Conservation (phyloP, 2,888 invertebrate genomes). For the Artemia sinica region DNA sequence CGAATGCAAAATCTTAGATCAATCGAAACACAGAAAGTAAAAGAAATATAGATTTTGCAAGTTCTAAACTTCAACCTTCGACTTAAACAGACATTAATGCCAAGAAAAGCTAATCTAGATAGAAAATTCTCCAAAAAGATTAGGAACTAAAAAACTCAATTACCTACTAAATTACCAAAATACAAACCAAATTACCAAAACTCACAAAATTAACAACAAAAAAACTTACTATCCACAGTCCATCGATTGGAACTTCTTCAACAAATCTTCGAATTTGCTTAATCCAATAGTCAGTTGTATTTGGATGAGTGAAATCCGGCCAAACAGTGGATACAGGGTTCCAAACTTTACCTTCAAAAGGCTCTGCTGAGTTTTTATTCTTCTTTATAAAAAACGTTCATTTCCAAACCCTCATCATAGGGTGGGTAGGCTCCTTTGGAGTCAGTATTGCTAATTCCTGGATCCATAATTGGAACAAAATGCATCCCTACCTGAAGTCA, state of each 20-base stretch:
- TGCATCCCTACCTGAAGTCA: conserved; percentile 44
- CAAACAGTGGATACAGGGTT: conserved; percentile 50
- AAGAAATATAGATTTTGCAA: too few species aligned
- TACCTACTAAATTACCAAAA: too few species aligned
- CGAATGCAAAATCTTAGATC: too few species aligned
- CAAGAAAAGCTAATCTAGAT: too few species aligned
- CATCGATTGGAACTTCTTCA: conserved; percentile 48
- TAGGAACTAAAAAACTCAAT: too few species aligned
- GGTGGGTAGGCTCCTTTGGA: conserved; percentile 43
- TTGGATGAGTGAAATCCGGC: conserved; percentile 65
- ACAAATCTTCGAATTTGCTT: conserved; percentile 48
- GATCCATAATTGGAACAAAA: conserved; percentile 54
- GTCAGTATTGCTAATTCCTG: conserved; percentile 55
- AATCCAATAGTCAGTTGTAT: conserved; percentile 51
- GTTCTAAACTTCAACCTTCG: too few species aligned
- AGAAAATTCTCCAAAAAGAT: too few species aligned
- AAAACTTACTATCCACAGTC: conserved; percentile 59
- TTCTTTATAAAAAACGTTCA: conserved; percentile 58
- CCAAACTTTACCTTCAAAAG: conserved; percentile 61
- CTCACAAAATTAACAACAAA: background rate
- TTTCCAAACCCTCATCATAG: conserved; percentile 51
- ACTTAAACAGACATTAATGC: too few species aligned
- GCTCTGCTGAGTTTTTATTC: conserved; percentile 39
- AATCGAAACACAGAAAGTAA: too few species aligned
- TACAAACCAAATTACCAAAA: too few species aligned